Evolutionary conservation across 1,140 invertebrate species (phyloP), one percentile per base, ranked within the genome.

Genomic region (Drosophila insularis): DNA sequence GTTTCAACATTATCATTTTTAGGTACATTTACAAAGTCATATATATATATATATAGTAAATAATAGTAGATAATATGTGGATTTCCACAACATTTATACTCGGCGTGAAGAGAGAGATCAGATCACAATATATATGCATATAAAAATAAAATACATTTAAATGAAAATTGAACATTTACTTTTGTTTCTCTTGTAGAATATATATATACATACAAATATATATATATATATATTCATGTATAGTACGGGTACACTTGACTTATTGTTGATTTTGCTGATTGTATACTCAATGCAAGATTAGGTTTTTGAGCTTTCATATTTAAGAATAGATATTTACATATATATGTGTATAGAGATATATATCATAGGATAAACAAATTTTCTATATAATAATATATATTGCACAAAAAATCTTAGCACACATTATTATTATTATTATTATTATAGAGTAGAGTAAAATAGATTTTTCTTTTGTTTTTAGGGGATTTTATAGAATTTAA

Each of bases 61-160:
- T 27, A 27, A 5, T 27, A 27, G 27, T 27, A 27, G 27, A 27
- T 27, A 27, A 27, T 27, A 68, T 73, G 56, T 50, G 63, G 71
- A 61, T 76, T 50, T 50, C 61, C 73, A 77, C 74, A 76, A 77
- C 74, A 77, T 77, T 76, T 77, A 77, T 70, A 60, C 74, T 77
- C 73, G 55, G 74, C 76, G 72, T 77, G 75, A 66, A 65, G 73
- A 65, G 72, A 73, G 59, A 74, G 73, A 50, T 68, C 71, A 77
- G 74, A 76, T 77, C 74, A 77, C 74, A 77, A 40, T 62, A n/a
- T 68, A 40, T 62, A n/a, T 68, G 19, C 37, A 61, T 53, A 61
- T 56, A 74, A 63, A 74, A 74, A 74, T 75, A 68, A 67, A 13
- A 62, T 35, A 61, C 70, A 74, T 66, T 65, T 53, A 43, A 74